Conservation (phyloP, 2,797 vertebrate genomes). For the Peromyscus melanophrys region DNA sequence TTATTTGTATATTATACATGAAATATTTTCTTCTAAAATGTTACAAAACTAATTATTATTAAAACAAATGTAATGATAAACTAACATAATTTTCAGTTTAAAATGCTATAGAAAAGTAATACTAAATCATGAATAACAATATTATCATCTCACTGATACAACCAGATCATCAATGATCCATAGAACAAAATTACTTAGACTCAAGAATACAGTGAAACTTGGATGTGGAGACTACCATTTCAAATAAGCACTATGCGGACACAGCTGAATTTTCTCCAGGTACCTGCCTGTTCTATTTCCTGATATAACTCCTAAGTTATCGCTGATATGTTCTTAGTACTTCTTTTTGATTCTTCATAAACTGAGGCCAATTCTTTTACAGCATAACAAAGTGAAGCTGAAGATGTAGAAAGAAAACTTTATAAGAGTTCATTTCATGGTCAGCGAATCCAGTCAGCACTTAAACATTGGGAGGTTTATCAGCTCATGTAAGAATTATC, state of each 20-base stretch:
- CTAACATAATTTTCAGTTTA: not conserved
- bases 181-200: not conserved
- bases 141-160: not conserved
- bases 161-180: not conserved
- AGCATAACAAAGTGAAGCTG: slow-evolving; percentile 63
- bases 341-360: slow-evolving; percentile 53
- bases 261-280: not conserved
- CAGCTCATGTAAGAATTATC: slow-evolving; percentile 55
- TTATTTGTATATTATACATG: not conserved
- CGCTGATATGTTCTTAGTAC: not conserved
- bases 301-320: not conserved
- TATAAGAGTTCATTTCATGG: slow-evolving; percentile 67
- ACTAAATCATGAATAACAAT: not conserved
- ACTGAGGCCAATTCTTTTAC: not conserved
- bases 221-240: not conserved
- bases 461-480: slow-evolving; percentile 66
- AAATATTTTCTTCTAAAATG: not conserved
- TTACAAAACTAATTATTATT: slow-evolving; percentile 22
- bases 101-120: not conserved
- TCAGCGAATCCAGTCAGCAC: slow-evolving; percentile 70
- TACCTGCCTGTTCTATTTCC: slow-evolving; percentile 31
- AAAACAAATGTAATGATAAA: slow-evolving; percentile 24
- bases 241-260: not conserved
- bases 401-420: slow-evolving; percentile 60
- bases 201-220: not conserved